A percentile compares a stretch with the other conserved stretches of the same genome.
phyloP scores from a whole-genome alignment of 2,888 invertebrate genomes.

The Monopis laevigella region DNA sequence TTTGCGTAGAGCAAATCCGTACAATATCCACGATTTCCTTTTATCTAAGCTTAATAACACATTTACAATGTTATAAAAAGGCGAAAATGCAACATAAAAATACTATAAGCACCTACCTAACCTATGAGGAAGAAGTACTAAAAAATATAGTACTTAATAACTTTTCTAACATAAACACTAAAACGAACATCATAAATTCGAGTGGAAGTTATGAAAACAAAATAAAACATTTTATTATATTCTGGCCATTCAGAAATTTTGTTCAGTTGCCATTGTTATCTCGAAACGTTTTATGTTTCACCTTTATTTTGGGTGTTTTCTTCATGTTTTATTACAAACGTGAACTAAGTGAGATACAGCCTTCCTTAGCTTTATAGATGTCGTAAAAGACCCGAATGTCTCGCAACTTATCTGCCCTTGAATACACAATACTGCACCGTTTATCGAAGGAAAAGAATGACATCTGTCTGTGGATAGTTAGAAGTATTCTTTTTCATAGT shows the following conservation, averaged over 20 bases:
- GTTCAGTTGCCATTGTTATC: slow-evolving; percentile 27
- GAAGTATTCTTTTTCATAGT: too few species aligned
- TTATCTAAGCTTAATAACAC: too few species aligned
- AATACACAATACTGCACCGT: too few species aligned
- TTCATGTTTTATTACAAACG: slow-evolving; percentile 35
- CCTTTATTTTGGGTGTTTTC: slow-evolving; percentile 33
- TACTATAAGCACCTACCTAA: too few species aligned
- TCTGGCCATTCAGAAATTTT: slow-evolving; percentile 2
- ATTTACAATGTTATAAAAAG: too few species aligned
- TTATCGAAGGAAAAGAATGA: too few species aligned
- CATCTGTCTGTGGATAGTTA: too few species aligned
- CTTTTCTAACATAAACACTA: slow-evolving; percentile 4
- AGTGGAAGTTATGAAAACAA: slow-evolving; percentile 10
- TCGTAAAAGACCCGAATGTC: slow-evolving; percentile 31
- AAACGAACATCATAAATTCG: slow-evolving; percentile 7
- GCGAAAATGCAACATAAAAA: too few species aligned
- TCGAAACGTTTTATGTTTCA: slow-evolving; percentile 27
- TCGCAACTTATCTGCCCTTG: slow-evolving; percentile 24
- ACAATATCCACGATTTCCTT: too few species aligned
- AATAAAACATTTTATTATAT: slow-evolving; percentile 12
- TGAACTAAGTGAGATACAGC: slow-evolving; percentile 31
- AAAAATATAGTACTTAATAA: too few species aligned
- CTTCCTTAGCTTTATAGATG: slow-evolving; percentile 24
- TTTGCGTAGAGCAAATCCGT: too few species aligned
- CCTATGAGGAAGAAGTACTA: too few species aligned